These are phyloP conservation scores for Erythrocercus mccallii DNA, from an alignment of 2,113 vertebrate genomes.

Conservation along the genomic window DNA sequence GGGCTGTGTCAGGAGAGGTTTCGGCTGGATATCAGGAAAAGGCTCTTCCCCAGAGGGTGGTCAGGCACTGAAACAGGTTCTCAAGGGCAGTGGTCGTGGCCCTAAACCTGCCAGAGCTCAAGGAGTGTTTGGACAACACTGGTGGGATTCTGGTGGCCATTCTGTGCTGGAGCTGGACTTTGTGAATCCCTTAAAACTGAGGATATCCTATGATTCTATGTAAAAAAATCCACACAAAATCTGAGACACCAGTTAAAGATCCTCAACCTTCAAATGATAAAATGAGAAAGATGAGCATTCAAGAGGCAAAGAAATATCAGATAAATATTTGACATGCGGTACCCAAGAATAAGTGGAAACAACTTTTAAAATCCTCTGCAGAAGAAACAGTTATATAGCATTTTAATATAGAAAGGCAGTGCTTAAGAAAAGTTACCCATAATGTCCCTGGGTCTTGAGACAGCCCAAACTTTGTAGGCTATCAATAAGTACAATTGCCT, in stretches of 20 bases:
- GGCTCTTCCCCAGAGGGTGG: background rate
- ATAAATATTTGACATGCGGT: background rate
- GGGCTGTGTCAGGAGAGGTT: background rate
- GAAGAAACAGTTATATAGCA: background rate
- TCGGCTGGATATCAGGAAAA: background rate
- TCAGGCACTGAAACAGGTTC: background rate
- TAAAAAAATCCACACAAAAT: background rate
- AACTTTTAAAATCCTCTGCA: background rate
- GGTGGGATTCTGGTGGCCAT: background rate
- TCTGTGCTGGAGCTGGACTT: background rate
- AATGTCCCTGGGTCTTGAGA: background rate
- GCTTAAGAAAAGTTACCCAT: background rate
- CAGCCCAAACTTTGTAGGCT: background rate
- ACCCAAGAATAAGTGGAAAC: background rate
- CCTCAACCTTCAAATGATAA: background rate
- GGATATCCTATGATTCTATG: background rate
- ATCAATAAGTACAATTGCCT: background rate
- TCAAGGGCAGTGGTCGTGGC: background rate
- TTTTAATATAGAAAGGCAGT: background rate
- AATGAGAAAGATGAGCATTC: background rate
- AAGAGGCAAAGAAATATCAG: background rate
- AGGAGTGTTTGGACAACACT: accelerated
- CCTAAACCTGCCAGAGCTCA: background rate
- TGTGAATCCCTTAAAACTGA: background rate
- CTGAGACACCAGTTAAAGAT: background rate